Conservation (phyloP, 2,797 vertebrate species). For the Pseudopleuronectes americanus region DNA sequence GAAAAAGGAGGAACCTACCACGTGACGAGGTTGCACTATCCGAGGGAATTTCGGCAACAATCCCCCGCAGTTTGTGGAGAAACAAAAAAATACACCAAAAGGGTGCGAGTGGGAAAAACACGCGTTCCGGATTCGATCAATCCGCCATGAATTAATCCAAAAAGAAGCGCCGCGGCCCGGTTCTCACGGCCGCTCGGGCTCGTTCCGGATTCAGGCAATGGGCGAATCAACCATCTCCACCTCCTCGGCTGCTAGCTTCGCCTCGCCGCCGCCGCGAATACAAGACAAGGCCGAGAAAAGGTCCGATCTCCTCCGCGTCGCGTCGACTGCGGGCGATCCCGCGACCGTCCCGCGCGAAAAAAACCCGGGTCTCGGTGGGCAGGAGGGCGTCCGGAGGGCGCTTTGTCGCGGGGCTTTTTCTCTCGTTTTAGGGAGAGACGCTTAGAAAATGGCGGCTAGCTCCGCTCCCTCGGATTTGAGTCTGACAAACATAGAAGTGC, state of each 20-base stretch:
- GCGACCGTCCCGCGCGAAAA: constrained; percentile 40
- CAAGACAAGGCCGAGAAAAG: constrained; percentile 69
- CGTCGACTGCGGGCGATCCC: constrained; percentile 48
- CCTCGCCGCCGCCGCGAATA: constrained; percentile 74
- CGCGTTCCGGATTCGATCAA: constrained; percentile 41
- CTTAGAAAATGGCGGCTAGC: constrained; percentile 95
- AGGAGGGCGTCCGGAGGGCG: constrained; percentile 55
- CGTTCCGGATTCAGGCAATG: constrained; percentile 85
- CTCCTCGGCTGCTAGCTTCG: constrained; percentile 74
- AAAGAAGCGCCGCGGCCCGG: constrained; percentile 55
- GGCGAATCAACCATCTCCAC: constrained; percentile 82
- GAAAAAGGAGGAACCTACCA: constrained; percentile 96
- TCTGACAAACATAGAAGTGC: constrained; percentile 85
- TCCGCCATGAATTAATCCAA: constrained; percentile 69
- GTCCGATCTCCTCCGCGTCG: constrained; percentile 48
- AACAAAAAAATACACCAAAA: constrained; percentile 64
- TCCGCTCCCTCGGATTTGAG: constrained; percentile 88
- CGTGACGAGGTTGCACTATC: constrained; percentile 94
- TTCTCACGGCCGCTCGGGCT: constrained; percentile 63
- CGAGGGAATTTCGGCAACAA: constrained; percentile 92
- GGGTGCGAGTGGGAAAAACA: constrained; percentile 48
- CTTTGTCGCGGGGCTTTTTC: constrained; percentile 75
- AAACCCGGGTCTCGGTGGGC: constrained; percentile 48
- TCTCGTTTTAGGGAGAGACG: constrained; percentile 86
- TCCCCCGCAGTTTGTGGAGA: constrained; percentile 88